phyloP scores from a whole-genome alignment of 1,140 invertebrate genomes.

The Macrosteles quadrilineatus region DNA sequence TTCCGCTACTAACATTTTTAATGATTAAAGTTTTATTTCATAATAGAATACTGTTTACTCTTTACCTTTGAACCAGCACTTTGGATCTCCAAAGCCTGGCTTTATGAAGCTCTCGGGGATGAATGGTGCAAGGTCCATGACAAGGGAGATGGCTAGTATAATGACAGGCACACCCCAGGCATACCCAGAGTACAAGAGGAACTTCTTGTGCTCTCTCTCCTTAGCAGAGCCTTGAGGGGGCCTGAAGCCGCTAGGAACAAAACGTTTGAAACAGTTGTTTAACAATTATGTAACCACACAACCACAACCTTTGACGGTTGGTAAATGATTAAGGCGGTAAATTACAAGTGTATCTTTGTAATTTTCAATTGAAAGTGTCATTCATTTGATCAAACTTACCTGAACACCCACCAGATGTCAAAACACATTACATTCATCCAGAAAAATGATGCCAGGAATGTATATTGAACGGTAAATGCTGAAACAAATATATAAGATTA shows the following conservation, averaged over 20 bases:
- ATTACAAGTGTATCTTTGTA: no score
- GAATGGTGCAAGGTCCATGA: slow-evolving; percentile 56
- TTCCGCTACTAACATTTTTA: no score
- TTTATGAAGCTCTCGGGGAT: slow-evolving; percentile 55
- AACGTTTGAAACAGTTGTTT: no score
- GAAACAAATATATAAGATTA: slow-evolving; percentile 50
- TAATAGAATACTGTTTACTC: no score
- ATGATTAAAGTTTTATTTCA: no score
- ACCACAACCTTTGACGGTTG: no score
- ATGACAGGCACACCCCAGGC: slow-evolving; percentile 66
- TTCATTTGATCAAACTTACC: no score
- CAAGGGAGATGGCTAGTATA: slow-evolving; percentile 56
- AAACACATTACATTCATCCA: slow-evolving; percentile 92
- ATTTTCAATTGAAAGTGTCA: no score
- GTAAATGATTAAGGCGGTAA: no score
- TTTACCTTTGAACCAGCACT: slow-evolving; percentile 65
- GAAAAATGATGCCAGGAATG: slow-evolving; percentile 81
- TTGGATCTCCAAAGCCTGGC: slow-evolving; percentile 58
- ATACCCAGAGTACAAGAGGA: slow-evolving; percentile 67
- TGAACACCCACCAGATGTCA: slow-evolving; percentile 85
- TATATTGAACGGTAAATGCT: slow-evolving; percentile 80
- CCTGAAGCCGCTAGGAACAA: slow-evolving; percentile 5
- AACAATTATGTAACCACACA: no score
- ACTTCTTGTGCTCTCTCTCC: slow-evolving; percentile 57
- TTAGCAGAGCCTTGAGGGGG: background rate